A percentile compares a stretch with the other conserved stretches of the same genome.
Conservation (phyloP, 2,113 vertebrate species). For the Tragelaphus scriptus region DNA sequence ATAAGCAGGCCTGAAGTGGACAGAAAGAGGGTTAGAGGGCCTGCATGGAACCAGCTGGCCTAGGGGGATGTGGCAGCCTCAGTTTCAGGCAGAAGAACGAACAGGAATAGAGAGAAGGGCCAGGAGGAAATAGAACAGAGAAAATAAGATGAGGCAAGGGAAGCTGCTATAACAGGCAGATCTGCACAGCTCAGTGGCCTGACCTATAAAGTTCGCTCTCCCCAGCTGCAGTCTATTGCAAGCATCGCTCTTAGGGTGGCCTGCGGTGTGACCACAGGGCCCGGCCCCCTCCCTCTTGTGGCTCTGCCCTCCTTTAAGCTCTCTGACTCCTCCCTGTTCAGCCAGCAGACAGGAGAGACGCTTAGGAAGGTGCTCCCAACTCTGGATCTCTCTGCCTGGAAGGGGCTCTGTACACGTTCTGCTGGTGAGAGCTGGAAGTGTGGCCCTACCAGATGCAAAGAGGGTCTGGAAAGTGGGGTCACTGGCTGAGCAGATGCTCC, state of each 20-base stretch:
- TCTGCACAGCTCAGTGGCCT: background rate
- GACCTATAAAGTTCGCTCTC: background rate
- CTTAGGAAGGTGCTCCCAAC: background rate
- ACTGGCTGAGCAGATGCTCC: background rate
- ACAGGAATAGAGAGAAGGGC: background rate
- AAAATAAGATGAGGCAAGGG: background rate
- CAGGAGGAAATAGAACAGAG: background rate
- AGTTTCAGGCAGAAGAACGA: background rate
- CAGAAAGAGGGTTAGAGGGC: too few relatives aligned
- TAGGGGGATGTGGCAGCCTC: background rate
- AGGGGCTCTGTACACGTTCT: background rate
- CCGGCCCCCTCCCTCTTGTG: background rate
- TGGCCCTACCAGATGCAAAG: accelerated
- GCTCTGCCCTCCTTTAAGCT: background rate
- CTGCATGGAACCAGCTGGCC: background rate
- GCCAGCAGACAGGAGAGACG: background rate
- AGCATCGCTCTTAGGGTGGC: accelerated
- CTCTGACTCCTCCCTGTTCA: background rate
- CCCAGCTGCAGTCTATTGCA: accelerated
- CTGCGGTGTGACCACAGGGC: background rate
- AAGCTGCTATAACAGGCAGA: background rate
- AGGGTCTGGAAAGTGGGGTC: background rate
- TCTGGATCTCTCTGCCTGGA: background rate
- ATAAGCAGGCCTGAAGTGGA: background rate
- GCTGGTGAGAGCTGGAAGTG: background rate